These are phyloP conservation scores for Artibeus jamaicensis DNA, from an alignment of 2,797 vertebrate species.

Conservation along the genomic window DNA sequence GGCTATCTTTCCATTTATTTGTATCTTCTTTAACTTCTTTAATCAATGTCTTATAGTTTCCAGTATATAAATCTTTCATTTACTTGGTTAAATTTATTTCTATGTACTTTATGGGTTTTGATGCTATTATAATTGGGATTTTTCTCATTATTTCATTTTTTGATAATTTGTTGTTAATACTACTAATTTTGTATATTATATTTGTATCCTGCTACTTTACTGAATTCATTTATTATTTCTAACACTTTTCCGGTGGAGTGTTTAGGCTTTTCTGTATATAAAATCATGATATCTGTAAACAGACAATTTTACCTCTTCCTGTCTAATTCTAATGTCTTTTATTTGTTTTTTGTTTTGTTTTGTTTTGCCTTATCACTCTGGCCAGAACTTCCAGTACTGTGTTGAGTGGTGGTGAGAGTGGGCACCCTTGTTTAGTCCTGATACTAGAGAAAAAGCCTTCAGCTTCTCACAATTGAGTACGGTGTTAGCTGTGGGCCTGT, in stretches of 20 bases:
- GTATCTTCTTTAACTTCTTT: neutral
- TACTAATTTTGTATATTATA: neutral
- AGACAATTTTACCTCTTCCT: neutral
- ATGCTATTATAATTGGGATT: neutral
- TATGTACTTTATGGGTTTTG: neutral
- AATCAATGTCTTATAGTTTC: neutral
- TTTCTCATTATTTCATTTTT: neutral
- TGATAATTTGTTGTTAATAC: neutral
- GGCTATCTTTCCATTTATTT: neutral
- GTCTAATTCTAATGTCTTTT: neutral
- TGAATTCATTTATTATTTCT: neutral
- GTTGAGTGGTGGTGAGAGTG: neutral
- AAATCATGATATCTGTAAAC: neutral
- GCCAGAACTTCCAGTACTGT: neutral
- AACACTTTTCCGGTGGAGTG: neutral
- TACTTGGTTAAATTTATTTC: neutral
- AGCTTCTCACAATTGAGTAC: neutral
- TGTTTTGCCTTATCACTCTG: neutral
- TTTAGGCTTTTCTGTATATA: neutral
- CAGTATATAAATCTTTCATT: neutral
- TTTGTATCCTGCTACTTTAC: neutral
- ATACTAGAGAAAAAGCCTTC: neutral
- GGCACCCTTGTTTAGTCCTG: neutral
- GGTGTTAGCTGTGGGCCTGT: neutral
- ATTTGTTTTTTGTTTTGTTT: neutral